Base-by-base conservation (phyloP, 2,113 vertebrate species). In the Rhinogobius similis region DNA sequence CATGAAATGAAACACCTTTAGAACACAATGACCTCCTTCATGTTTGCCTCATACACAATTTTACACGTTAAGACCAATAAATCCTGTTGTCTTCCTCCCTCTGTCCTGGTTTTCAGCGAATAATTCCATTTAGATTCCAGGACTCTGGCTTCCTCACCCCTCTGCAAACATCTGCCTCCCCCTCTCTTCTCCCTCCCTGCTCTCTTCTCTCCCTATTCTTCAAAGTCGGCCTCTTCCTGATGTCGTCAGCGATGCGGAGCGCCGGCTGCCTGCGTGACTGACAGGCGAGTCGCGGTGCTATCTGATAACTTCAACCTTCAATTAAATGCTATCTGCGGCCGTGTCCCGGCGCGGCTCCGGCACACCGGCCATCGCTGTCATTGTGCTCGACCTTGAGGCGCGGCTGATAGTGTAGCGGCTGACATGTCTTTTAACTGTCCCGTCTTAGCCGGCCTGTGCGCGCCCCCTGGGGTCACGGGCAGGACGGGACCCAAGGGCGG, bases 231-330 rank as follows among this genome's bases (percentile, higher is more conserved):
- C 75, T 62, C 82, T 87, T 78, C 84, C 76, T 39, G 71, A 67
- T 77, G 80, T 82, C 78, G 78, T 83, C 84, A 82, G 80, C 41
- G 52, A 68, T 84, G 85, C 83, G 64, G 84, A 75, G 87, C 79
- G 52, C 83, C 53, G 82, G 87, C 87, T 76, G 85, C 75, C 73
- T 85, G 76, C 77, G 14, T 91, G 90, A 90, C 78, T 90, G 90
- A 86, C 90, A 85, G 87, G 82, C 59, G 77, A 89, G 83, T 86
- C 65, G 77, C 82, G 4, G 66, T 79, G 80, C 86, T 85, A 90
- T 90, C 90, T 86, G 90, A 91, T 90, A 89, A 87, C 86, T 83
- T 79, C 76, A 75, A 83, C 84, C 84, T 90, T 91, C 86, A 91
- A 90, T 89, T 91, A 89, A 90, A 87, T 66, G 78, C 80, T 88